Evolutionary conservation across 2,797 vertebrate genomes (phyloP), one percentile per base, ranked within the genome.

Genomic region (Halcyon chelicuti): DNA sequence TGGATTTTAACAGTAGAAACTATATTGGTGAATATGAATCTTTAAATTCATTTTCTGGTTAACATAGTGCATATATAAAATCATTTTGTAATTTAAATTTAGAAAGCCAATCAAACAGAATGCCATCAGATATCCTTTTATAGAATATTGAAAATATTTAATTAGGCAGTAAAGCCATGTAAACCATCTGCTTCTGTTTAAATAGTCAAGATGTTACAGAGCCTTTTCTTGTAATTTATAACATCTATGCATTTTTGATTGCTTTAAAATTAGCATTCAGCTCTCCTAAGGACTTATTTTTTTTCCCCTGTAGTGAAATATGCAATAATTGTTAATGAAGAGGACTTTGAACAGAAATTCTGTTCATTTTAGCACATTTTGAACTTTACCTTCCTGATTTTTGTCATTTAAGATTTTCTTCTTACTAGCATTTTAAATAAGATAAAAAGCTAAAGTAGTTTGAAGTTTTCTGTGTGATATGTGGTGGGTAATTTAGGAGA

Each of bases 81-180:
- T 67, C 52, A 84, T 19, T 78, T 94, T 47, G 25, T 66, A 78
- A 72, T 84, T 92, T 85, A 86, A 55, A 29, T 70, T 90, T 82
- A 57, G 68, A 83, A 80, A 72, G 28, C 42, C n/a, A 52, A 10
- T 90, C 0, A 3, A 51, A 94, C 86, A 81, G 70, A 76, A 77
- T 71, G 40, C 25, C 55, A 83, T 85, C 68, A 78, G 54, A 68
- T 79, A 74, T 39, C 9, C 84, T 95, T 97, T 95, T 91, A 71
- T 55, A 66, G 66, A 86, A 58, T 84, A 51, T 79, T 85, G 73
- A 61, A 88, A 86, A 90, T 89, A 29, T 77, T 96, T 96, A 96
- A 96, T 96, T 95, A 97, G 93, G 47, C 58, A 92, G 51, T 93
- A 92, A 95, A 94, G 61, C 52, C 31, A 83, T 86, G 58, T 73